Percentiles rank a stretch among this genome's conserved stretches.
Evolutionary conservation across 92 coral and sea anemone species (phyloP).

Genomic region (Epizoanthus scotinus): DNA sequence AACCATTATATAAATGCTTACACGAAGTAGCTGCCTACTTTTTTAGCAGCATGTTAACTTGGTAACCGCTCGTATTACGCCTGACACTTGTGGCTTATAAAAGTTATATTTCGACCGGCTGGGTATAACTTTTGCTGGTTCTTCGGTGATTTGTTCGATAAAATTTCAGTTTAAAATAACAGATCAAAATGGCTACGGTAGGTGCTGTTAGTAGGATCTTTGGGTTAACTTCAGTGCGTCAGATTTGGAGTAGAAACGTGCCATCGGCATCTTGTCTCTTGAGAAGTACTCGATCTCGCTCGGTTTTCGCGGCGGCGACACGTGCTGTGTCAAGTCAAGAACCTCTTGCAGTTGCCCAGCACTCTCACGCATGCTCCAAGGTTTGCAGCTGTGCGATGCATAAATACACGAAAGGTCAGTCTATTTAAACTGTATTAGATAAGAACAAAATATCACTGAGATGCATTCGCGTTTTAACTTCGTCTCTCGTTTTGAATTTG

Average conservation of each 20-base stretch:
- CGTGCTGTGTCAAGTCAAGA: conserved; percentile 75
- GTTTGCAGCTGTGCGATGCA: conserved; percentile 88
- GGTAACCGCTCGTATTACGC: no score
- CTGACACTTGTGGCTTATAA: no score
- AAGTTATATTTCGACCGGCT: no score
- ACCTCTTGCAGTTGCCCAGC: conserved; percentile 34
- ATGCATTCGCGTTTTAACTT: no score
- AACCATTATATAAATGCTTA: no score
- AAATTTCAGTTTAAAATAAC: neutral
- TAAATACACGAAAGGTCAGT: conserved; percentile 86
- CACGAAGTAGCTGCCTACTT: no score
- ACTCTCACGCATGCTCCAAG: conserved; percentile 73
- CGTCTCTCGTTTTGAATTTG: no score
- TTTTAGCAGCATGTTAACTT: no score
- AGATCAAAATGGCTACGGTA: conserved; percentile 21
- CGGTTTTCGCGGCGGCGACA: conserved; percentile 68
- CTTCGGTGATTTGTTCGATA: neutral
- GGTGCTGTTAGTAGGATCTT: conserved; percentile 11
- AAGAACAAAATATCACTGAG: neutral
- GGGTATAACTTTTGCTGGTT: no score
- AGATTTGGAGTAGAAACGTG: conserved; percentile 37
- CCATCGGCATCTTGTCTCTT: conserved; percentile 35
- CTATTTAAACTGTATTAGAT: neutral
- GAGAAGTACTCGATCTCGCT: conserved; percentile 46
- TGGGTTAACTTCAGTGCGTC: conserved; percentile 26